Conservation (phyloP, 2,113 vertebrate species). For the Oryzias melastigma region DNA sequence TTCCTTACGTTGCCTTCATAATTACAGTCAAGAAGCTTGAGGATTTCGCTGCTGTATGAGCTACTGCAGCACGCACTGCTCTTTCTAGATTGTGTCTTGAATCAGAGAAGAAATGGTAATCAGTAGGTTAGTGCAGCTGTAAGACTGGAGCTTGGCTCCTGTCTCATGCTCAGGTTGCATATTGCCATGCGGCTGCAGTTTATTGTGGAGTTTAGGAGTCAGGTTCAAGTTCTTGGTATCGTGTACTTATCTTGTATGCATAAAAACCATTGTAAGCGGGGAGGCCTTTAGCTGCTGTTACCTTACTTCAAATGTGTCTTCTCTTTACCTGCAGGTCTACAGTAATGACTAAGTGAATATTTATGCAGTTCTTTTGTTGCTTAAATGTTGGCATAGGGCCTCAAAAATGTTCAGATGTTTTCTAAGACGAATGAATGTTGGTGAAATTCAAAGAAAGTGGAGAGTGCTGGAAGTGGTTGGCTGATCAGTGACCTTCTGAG, state of each 20-base stretch:
- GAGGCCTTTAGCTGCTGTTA: neutral
- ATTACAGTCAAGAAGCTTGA: slow-evolving; percentile 55
- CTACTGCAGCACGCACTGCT: slow-evolving; percentile 13
- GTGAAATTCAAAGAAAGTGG: too few species aligned
- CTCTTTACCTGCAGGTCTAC: neutral
- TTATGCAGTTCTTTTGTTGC: too few species aligned
- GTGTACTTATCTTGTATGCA: slow-evolving; percentile 4
- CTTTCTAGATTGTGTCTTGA: slow-evolving; percentile 32
- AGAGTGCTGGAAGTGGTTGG: too few species aligned
- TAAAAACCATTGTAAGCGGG: neutral
- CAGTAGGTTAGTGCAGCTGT: neutral
- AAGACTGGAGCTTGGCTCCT: slow-evolving; percentile 5
- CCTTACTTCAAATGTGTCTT: neutral
- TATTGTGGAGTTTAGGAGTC: slow-evolving; percentile 6
- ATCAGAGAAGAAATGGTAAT: slow-evolving; percentile 39
- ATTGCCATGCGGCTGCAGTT: slow-evolving; percentile 7
- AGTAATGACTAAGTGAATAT: too few species aligned
- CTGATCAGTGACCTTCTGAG: too few species aligned
- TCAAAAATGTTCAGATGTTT: too few species aligned
- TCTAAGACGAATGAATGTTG: too few species aligned
- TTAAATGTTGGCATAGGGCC: too few species aligned
- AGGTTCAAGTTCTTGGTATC: slow-evolving; percentile 7
- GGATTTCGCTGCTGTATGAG: slow-evolving; percentile 46
- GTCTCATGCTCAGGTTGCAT: slow-evolving; percentile 1
- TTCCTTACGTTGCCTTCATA: slow-evolving; percentile 59